phyloP scores from a whole-genome alignment of 2,797 vertebrate species.

The Darevskia mixta region DNA sequence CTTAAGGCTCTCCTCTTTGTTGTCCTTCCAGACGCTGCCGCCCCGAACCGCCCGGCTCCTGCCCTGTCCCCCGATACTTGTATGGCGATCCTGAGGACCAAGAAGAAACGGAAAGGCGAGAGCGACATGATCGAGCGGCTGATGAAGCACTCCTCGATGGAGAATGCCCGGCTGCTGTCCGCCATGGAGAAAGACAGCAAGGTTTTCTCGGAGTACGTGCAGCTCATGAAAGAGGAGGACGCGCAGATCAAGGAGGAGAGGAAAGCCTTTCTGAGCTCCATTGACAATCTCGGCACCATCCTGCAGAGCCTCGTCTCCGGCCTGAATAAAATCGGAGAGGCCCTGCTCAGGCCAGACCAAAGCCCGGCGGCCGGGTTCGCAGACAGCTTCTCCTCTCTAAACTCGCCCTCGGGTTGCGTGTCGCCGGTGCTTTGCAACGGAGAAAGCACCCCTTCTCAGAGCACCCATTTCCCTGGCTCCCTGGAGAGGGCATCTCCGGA shows the following conservation, averaged over 20 bases:
- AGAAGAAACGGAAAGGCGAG: background rate
- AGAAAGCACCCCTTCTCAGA: background rate
- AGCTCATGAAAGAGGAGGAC: background rate
- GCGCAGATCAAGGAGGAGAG: background rate
- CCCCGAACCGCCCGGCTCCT: background rate
- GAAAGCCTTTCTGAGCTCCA: background rate
- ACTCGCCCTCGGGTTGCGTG: background rate
- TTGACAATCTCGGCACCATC: background rate
- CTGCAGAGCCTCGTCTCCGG: background rate
- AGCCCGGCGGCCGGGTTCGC: background rate
- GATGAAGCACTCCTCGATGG: background rate
- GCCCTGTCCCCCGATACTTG: background rate
- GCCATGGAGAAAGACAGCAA: background rate
- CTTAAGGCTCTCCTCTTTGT: background rate
- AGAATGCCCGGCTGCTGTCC: background rate
- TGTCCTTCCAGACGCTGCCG: background rate
- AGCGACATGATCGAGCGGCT: background rate
- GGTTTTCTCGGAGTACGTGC: background rate
- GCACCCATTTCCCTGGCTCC: background rate
- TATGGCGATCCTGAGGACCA: background rate
- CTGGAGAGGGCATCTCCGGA: background rate
- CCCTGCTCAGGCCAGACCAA: background rate
- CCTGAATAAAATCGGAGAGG: background rate
- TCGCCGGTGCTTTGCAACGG: background rate
- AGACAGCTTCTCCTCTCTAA: background rate